A percentile compares a stretch with the other conserved stretches of the same genome.
Conservation (phyloP, 2,113 vertebrate genomes). For the Thermophis baileyi region DNA sequence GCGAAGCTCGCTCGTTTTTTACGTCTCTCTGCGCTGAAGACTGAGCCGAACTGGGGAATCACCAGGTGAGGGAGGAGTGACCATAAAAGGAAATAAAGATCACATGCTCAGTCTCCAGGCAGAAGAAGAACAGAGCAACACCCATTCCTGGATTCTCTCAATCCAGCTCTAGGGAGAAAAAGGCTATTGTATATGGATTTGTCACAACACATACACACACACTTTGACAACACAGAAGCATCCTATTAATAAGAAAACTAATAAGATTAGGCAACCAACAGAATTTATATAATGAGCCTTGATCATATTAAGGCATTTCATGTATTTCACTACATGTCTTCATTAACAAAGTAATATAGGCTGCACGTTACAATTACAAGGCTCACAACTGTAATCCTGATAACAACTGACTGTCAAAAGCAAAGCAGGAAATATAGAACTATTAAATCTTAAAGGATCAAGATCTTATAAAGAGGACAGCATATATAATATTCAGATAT, state of each 20-base stretch:
- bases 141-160: too few species aligned
- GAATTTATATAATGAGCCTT: not conserved
- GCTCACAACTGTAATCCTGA: not conserved
- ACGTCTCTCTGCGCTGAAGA: too few species aligned
- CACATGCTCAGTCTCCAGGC: too few species aligned
- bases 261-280: not conserved
- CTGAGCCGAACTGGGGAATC: too few species aligned
- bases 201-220: not conserved
- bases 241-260: not conserved
- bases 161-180: too few species aligned
- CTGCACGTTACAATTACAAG: not conserved
- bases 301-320: not conserved
- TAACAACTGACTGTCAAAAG: not conserved
- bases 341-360: not conserved
- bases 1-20: too few species aligned
- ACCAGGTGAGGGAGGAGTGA: too few species aligned
- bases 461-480: not conserved
- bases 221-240: not conserved
- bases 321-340: not conserved
- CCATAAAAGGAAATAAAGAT: too few species aligned
- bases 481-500: not conserved
- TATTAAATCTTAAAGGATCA: not conserved
- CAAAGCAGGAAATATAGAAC: not conserved
- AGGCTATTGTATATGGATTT: not conserved
- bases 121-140: too few species aligned